Percentiles rank a stretch among this genome's conserved stretches.
Conservation (phyloP, 2,888 invertebrate genomes). For the Abscondita cerata region DNA sequence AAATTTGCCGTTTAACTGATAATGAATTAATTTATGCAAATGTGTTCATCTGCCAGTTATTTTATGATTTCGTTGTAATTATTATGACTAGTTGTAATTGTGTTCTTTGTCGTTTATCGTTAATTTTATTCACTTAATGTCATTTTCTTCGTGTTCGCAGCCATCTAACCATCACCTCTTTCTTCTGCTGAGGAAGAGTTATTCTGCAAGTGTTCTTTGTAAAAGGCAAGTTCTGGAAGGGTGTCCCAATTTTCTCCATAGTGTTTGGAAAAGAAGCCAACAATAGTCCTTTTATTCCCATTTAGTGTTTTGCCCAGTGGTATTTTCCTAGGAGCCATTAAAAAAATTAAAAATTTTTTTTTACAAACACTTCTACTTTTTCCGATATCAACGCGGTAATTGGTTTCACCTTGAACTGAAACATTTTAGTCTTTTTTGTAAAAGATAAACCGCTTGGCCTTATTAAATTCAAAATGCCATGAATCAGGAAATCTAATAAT, state of each 20-base stretch:
- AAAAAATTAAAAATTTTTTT: neutral
- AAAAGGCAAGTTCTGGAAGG: neutral
- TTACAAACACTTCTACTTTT: neutral
- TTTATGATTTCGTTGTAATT: too few species aligned
- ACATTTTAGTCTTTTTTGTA: conserved; percentile 1
- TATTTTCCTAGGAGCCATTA: neutral
- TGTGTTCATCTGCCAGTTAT: too few species aligned
- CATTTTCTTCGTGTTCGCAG: too few species aligned
- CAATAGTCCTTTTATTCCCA: conserved; percentile 9
- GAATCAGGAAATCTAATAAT: neutral
- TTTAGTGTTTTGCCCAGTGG: neutral
- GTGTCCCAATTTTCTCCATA: neutral
- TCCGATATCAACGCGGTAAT: neutral
- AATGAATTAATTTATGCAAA: too few species aligned
- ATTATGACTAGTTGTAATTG: too few species aligned
- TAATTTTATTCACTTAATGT: too few species aligned
- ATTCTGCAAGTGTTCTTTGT: neutral
- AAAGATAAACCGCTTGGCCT: conserved; percentile 1
- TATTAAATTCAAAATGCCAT: conserved; percentile 5
- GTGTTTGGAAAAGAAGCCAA: neutral
- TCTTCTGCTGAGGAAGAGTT: too few species aligned
- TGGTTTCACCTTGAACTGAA: neutral
- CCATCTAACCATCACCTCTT: too few species aligned
- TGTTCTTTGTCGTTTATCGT: too few species aligned
- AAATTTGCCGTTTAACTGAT: too few species aligned